Evolutionary conservation across 2,888 invertebrate genomes (phyloP), one percentile per base, ranked within the genome.

Genomic region (Theodoxus fluviatilis): DNA sequence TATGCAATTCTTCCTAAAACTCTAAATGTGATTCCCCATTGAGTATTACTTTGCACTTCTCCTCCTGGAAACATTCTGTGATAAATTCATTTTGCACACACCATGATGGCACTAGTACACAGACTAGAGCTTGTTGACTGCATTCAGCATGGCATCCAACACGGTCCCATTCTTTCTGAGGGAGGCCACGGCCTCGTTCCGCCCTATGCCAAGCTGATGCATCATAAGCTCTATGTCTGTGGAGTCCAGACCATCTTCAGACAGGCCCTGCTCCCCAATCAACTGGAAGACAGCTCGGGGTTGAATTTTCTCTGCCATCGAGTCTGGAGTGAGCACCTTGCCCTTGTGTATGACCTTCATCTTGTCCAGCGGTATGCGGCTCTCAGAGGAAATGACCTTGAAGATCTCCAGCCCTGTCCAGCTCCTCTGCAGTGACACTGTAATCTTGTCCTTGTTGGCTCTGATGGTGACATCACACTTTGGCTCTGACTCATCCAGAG

Each of bases 301-400:
- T 55, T 70, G 68, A 3, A 80, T 33, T 28, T 71, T 72, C 33
- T 75, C 76, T 7, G 33, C 43, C 6, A 81, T 75, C 28, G 66
- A 78, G 4, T 79, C 78, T 49, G 35, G 40, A 15, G 68, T 77
- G 49, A 81, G 52, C 12, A 78, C 63, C 67, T 79, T 83, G 3
- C 83, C 83, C 75, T 81, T 82, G 71, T 81, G 76, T 57, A 83
- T 83, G 6, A 83, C 64, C 69, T 81, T 83, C 22, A 83, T 25
- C 25, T 79, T 80, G 71, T 82, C 80, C 6, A 79, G 68, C n/a
- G 83, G 80, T 67, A 83, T 75, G 43, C 73, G 68, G 7, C 80
- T 38, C n/a, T 65, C 47, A 66, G 74, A 69, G 6, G 81, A 73
- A 18, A 83, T 70, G 47, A 75, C 67, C 64, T 81, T 81, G 22